Evolutionary conservation across 2,113 vertebrate genomes (phyloP), one percentile per base, ranked within the genome.

Genomic region (Pristiophorus japonicus): DNA sequence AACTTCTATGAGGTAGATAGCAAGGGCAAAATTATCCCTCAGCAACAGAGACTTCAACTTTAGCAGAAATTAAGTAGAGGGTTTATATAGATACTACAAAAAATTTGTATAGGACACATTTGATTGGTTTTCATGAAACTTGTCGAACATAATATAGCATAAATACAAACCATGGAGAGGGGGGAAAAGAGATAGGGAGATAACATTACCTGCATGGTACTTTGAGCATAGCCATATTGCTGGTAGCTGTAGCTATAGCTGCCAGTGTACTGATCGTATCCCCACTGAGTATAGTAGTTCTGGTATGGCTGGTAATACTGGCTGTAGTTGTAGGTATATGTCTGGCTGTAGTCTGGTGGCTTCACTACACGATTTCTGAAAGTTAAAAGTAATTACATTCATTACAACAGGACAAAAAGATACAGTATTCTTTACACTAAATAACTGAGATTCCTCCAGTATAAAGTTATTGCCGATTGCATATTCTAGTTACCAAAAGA

Each of bases 151-250:
- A 30, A 27, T 20, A 4, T 62, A 38, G 65, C 88, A n/a, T n/a
- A 47, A 45, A 51, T 45, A 81, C 78, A 81, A 81, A 42, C 18
- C 12, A 45, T 81, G 18, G 78, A 6, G 87, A 14, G 7, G 38
- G 8, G 62, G n/a, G n/a, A n/a, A n/a, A n/a, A n/a, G n/a, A n/a
- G n/a, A n/a, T n/a, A 38, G 1, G 34, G 91, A 94, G 63, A 0
- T 0, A 0, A 11, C 22, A 96, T 96, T 97, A 99, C 99, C 98
- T 98, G 98, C 96, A 98, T 97, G 38, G 97, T 96, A 95, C 97
- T 98, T 96, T 98, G 98, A 0, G 98, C 97, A 97, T 99, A 99
- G 95, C 98, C 98, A 0, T 99, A 99, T 96, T 99, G 98, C 0
- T 97, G 98, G 0, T 98, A 99, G 95, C 97, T 98, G 97, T 98